Evolutionary conservation across 2,888 invertebrate species (phyloP).

Genomic region (Philaethria dido): DNA sequence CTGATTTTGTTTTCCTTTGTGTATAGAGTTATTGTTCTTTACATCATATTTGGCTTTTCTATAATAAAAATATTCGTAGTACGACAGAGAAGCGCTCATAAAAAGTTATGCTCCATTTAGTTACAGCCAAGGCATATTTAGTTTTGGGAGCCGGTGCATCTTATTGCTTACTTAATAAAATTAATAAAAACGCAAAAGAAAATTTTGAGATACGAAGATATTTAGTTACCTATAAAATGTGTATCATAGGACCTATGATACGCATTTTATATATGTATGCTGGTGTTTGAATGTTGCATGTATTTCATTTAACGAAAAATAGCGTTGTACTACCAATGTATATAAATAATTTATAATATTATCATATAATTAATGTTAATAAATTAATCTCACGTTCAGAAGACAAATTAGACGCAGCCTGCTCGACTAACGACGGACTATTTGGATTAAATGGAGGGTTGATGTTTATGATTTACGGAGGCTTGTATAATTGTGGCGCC

Average conservation of each 20-base stretch:
- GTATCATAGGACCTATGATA: conserved; percentile 2
- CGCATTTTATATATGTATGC: no score
- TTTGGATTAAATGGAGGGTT: conserved; percentile 83
- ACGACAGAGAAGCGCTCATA: conserved; percentile 69
- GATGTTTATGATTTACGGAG: conserved; percentile 84
- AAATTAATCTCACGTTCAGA: conserved; percentile 82
- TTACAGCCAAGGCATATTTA: conserved; percentile 68
- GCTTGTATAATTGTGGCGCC: conserved; percentile 81
- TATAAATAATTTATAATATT: conserved; percentile 54
- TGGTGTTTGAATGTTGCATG: background rate
- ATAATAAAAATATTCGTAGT: conserved; percentile 46
- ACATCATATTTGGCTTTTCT: conserved; percentile 23
- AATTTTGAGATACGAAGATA: conserved; percentile 36
- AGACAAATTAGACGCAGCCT: conserved; percentile 83
- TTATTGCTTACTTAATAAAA: conserved; percentile 71
- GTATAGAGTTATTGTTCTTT: background rate
- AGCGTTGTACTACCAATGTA: conserved; percentile 26
- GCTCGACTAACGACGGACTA: conserved; percentile 83
- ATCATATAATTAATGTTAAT: conserved; percentile 81
- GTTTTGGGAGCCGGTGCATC: conserved; percentile 75
- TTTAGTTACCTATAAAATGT: no score
- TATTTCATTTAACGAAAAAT: background rate
- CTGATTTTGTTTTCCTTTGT: background rate
- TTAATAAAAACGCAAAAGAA: conserved; percentile 69
- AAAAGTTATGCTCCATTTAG: conserved; percentile 76